A percentile compares a stretch with the other conserved stretches of the same genome.
These are phyloP conservation scores for Lycocerus yunnanus DNA, from an alignment of 2,888 invertebrate species.

Conservation along the genomic window DNA sequence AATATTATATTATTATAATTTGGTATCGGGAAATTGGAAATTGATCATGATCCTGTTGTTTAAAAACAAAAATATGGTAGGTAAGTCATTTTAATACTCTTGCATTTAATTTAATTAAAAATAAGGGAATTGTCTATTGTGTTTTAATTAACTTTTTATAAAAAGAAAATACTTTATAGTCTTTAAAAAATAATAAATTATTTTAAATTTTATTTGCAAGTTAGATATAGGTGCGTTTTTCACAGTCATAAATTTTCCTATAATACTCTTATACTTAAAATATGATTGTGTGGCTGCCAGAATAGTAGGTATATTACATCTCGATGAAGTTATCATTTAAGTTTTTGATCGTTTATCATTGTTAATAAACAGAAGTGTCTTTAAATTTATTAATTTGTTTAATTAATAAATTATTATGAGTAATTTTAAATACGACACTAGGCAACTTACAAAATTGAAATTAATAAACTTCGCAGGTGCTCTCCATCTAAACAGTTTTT, in stretches of 20 bases:
- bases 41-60: not conserved
- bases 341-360: conserved; percentile 34
- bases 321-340: conserved; percentile 45
- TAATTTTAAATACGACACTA: not conserved
- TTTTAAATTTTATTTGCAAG: conserved; percentile 46
- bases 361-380: conserved; percentile 6
- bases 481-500: not conserved
- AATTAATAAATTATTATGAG: conserved; percentile 4
- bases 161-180: conserved; percentile 45
- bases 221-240: conserved; percentile 47
- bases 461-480: not conserved
- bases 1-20: too few species aligned
- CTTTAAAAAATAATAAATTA: conserved; percentile 42
- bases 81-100: not conserved
- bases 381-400: conserved; percentile 1
- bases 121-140: not conserved
- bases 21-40: too few species aligned
- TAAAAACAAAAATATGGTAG: not conserved
- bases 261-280: conserved; percentile 45
- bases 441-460: not conserved
- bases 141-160: conserved; percentile 46
- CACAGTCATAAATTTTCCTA: conserved; percentile 45
- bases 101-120: not conserved
- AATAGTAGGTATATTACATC: conserved; percentile 23
- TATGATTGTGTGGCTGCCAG: conserved; percentile 36